These are phyloP conservation scores for Hippocampus guttulatus DNA, from an alignment of 2,113 vertebrate species.

Conservation along the genomic window DNA sequence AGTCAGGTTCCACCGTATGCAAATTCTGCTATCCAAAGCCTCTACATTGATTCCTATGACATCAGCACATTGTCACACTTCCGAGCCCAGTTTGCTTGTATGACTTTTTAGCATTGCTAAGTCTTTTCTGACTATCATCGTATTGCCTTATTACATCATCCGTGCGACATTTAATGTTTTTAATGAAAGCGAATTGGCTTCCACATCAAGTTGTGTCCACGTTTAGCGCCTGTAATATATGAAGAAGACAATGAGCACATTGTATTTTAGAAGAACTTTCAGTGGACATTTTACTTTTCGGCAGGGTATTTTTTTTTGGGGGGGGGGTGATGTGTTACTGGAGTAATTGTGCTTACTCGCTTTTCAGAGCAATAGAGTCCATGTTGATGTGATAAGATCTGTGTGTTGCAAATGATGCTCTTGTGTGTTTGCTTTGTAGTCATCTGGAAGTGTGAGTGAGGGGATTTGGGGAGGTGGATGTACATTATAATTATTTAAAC, in stretches of 20 bases:
- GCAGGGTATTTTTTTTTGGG: conserved; percentile 3
- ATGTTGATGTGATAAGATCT: conserved; percentile 9
- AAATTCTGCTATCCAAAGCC: neutral
- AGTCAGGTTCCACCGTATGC: neutral
- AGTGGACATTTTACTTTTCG: conserved; percentile 9
- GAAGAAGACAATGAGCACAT: conserved; percentile 22
- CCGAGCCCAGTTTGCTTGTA: neutral
- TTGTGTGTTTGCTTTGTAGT: conserved; percentile 14
- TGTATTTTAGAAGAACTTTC: conserved; percentile 23
- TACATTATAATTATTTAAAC: conserved; percentile 49
- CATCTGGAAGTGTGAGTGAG: conserved; percentile 1
- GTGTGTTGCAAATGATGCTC: conserved; percentile 15
- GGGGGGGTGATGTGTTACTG: conserved; percentile 8
- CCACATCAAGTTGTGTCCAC: neutral
- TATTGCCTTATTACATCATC: neutral
- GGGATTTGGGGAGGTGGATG: conserved; percentile 36
- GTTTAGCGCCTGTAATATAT: conserved; percentile 18
- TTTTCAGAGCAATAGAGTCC: conserved; percentile 24
- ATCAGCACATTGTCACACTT: neutral
- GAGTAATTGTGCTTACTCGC: conserved; percentile 15
- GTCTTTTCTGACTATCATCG: neutral
- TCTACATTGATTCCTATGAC: neutral
- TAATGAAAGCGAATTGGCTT: conserved; percentile 12
- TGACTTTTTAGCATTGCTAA: neutral
- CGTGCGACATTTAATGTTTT: neutral